phyloP scores from a whole-genome alignment of 2,113 vertebrate genomes.

The Empidonax alnorum region DNA sequence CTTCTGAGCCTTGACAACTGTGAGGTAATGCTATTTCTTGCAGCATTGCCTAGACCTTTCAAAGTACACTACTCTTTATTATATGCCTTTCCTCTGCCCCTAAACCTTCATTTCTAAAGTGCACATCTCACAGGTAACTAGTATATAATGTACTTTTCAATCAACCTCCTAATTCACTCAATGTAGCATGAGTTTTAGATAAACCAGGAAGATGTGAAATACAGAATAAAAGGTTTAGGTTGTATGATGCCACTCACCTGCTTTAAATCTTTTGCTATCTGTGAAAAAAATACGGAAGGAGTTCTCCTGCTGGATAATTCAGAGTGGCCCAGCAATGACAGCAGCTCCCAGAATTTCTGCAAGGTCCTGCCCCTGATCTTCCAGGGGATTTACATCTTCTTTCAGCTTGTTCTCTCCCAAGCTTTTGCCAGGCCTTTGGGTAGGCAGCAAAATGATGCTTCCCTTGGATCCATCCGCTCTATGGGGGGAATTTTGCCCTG shows the following conservation, averaged over 20 bases:
- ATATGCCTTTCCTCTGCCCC: slow-evolving; percentile 62
- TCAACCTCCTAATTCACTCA: slow-evolving; percentile 61
- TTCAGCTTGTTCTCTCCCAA: neutral
- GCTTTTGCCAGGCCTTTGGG: neutral
- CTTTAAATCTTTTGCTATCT: slow-evolving; percentile 16
- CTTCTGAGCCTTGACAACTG: slow-evolving; percentile 82
- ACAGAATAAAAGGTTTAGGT: slow-evolving; percentile 28
- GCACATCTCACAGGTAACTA: slow-evolving; percentile 56
- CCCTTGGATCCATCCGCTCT: neutral
- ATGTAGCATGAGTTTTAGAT: slow-evolving; percentile 22
- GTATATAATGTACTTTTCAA: slow-evolving; percentile 69
- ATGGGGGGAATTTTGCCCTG: neutral
- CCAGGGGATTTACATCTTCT: neutral
- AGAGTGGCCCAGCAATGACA: neutral
- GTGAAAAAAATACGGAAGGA: neutral
- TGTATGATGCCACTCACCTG: neutral
- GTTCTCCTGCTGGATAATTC: neutral
- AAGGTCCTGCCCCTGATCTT: neutral
- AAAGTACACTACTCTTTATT: slow-evolving; percentile 63
- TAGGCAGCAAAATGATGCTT: neutral
- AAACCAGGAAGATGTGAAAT: slow-evolving; percentile 28
- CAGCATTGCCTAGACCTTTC: slow-evolving; percentile 68
- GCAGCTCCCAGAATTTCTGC: neutral
- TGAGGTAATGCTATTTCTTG: slow-evolving; percentile 78
- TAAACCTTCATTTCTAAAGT: slow-evolving; percentile 72